Evolutionary conservation across 2,113 vertebrate genomes (phyloP), one percentile per base, ranked within the genome.

Genomic region (Chitala chitala): DNA sequence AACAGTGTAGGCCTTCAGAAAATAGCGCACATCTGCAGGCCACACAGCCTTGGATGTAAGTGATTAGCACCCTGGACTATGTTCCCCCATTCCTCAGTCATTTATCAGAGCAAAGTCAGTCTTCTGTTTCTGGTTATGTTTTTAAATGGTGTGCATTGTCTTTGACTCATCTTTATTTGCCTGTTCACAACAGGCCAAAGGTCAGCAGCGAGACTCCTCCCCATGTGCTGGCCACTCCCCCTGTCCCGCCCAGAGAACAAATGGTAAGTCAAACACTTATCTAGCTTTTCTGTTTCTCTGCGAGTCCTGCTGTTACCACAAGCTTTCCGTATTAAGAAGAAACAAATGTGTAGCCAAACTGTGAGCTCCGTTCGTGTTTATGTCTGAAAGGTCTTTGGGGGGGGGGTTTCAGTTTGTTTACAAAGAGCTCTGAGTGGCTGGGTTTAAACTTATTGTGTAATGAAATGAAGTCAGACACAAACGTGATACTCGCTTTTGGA

Each of bases 371-470:
- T 78, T 81, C 74, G 50, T 88, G 86, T 87, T 87, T 87, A 86
- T 64, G 76, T 81, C 78, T 83, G 54, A 71, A 31, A 74, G 20
- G n/a, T 79, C 83, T 83, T 78, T 75, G n/a, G 81, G 79, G 77
- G n/a, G 81, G 79, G 77, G 64, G 76, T 78, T 75, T 74, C 66
- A 33, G 68, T 78, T 81, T 77, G 69, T 76, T 73, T 73, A 26
- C 58, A 10, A 9, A 48, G 29, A 13, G 42, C 40, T 64, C 17
- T n/a, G 5, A 33, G 71, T 15, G 75, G 79, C 77, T 76, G 73
- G 33, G 73, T 61, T 74, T 78, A 61, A 79, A 74, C 83, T 88
- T 81, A 86, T 85, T 87, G 84, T 86, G 86, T 86, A 86, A 89
- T 79, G 78, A 83, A 78, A 81, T 84, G 79, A 86, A 85, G 84